Conservation (phyloP, 2,797 vertebrate species). For the Scolopax bukidnonensis region DNA sequence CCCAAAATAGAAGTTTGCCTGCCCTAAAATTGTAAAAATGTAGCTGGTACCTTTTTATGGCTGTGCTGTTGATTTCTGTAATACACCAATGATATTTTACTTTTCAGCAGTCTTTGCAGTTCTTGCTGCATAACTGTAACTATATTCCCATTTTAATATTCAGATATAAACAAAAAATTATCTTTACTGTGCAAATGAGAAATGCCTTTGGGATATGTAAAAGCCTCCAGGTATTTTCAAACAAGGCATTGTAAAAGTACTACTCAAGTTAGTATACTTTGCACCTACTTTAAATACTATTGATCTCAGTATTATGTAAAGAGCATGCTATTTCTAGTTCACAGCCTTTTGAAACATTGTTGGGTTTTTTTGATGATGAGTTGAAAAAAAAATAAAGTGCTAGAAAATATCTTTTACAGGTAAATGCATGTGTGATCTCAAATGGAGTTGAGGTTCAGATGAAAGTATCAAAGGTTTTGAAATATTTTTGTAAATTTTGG, state of each 20-base stretch:
- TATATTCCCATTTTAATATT: constrained; percentile 77
- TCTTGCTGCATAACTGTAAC: constrained; percentile 71
- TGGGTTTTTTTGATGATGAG: constrained; percentile 36
- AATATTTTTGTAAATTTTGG: background rate
- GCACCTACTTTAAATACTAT: constrained; percentile 83
- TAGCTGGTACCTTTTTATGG: constrained; percentile 25
- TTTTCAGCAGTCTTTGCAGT: constrained; percentile 72
- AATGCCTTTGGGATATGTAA: constrained; percentile 79
- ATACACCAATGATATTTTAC: constrained; percentile 41
- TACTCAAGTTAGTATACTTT: constrained; percentile 74
- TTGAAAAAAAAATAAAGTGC: background rate
- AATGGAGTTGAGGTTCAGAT: background rate
- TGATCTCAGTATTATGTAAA: constrained; percentile 83
- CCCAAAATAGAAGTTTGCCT: constrained; percentile 53
- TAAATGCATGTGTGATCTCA: background rate
- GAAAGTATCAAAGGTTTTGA: background rate
- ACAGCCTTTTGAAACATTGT: constrained; percentile 68
- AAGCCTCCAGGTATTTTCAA: constrained; percentile 81
- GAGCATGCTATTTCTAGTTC: constrained; percentile 72
- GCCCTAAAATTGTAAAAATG: constrained; percentile 55
- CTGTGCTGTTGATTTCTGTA: constrained; percentile 36
- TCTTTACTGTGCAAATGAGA: constrained; percentile 86
- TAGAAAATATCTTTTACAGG: constrained; percentile 12
- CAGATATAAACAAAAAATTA: constrained; percentile 80
- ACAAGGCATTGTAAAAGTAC: constrained; percentile 75